Percentiles rank a stretch among this genome's conserved stretches.
Conservation (phyloP, 1,140 invertebrate species). For the Aphaenogaster ashmeadi region DNA sequence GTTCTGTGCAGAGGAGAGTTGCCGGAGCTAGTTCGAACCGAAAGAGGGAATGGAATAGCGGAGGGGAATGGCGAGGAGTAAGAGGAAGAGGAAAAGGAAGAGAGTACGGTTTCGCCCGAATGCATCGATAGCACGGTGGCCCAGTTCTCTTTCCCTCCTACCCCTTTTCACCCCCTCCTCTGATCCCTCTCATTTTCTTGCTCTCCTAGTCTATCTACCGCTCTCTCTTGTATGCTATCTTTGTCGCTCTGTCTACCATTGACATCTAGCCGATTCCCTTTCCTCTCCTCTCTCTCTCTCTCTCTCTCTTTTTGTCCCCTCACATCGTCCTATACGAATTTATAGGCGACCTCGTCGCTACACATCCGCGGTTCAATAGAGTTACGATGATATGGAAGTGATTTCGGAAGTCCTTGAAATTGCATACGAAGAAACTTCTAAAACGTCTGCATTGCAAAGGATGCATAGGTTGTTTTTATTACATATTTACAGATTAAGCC, state of each 20-base stretch:
- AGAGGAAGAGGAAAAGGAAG: constrained; percentile 68
- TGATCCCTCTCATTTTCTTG: constrained; percentile 37
- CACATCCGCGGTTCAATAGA: constrained; percentile 69
- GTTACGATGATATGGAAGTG: constrained; percentile 67
- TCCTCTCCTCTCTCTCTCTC: neutral
- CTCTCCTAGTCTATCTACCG: neutral
- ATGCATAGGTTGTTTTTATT: neutral
- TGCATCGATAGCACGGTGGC: constrained; percentile 80
- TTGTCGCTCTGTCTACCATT: constrained; percentile 23
- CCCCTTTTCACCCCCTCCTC: constrained; percentile 16
- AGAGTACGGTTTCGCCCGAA: constrained; percentile 72
- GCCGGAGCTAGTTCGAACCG: constrained; percentile 46
- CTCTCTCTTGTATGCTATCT: constrained; percentile 36
- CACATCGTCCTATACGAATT: constrained; percentile 67
- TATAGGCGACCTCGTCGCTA: constrained; percentile 72
- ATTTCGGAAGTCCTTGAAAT: constrained; percentile 69
- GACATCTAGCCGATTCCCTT: constrained; percentile 57
- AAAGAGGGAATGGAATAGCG: constrained; percentile 66
- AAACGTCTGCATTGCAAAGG: neutral
- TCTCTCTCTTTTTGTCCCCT: neutral
- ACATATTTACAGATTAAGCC: neutral
- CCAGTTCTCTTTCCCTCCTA: constrained; percentile 72
- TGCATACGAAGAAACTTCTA: constrained; percentile 8
- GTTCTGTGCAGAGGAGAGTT: constrained; percentile 62
- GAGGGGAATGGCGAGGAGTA: constrained; percentile 51